Base-by-base conservation (phyloP, 2,888 invertebrate species). In the Parthenolecanium corni region DNA sequence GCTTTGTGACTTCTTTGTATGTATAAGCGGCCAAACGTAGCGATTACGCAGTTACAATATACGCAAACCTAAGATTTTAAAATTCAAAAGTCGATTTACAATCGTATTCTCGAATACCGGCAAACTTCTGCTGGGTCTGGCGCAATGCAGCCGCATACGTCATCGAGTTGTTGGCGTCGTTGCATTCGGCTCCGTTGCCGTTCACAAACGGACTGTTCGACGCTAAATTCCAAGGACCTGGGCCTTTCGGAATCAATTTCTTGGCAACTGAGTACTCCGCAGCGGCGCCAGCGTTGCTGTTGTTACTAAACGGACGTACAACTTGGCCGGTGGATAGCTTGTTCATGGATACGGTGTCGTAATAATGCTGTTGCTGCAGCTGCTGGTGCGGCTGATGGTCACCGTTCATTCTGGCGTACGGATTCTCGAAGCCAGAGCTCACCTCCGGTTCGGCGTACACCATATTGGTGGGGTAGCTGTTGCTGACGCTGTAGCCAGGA, bases 101-200 rank as follows among this genome's bases (percentile, higher is more conserved):
- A 9, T 31, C 31, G 9, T 31, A 31, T 31, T 31, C 31, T 9
- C 31, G 31, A 4, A 31, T 31, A 6, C 38, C 38, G 21, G 47
- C 23, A 3, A 49, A 24, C 20, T 49, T 58, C 21, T 49, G 31
- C 36, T 58, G 58, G 23, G n/a, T 38, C 21, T 49, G 58, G 21
- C 58, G 24, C 14, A 58, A 31, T 5, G 58, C 58, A 23, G 58
- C 58, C 23, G 58, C 58, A 16, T 58, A 58, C 14, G 58, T 58
- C 49, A 49, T 58, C 2, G 58, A 36, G 23, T 18, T 23, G 49
- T 31, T 49, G 18, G 49, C 38, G 14, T 58, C 58, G 23, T n/a
- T 53, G 5, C 21, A 40, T 20, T 31, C 5, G 36, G 36, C 18
- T 4, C 36, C 23, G n/a, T n/a, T 47, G 47, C 38, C 58, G 21